Percentiles rank a stretch among this genome's conserved stretches.
Conservation (phyloP, 2,113 vertebrate species). For the Nanger granti region DNA sequence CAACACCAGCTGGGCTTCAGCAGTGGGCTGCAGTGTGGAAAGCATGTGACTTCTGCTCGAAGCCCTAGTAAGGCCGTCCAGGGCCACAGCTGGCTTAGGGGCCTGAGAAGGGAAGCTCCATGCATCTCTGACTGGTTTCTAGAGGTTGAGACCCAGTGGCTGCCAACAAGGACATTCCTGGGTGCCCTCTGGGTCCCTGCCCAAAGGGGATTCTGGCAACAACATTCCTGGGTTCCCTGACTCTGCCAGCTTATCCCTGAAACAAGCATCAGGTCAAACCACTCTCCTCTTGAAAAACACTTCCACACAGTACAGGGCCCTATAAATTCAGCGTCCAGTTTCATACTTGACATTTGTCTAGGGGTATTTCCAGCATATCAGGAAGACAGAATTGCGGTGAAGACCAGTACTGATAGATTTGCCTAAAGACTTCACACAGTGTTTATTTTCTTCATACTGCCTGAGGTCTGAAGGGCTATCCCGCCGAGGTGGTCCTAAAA, state of each 20-base stretch:
- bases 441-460: conserved; percentile 44
- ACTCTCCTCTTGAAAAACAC: conserved; percentile 34
- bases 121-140: not conserved
- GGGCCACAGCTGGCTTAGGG: not conserved
- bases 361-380: conserved; percentile 36
- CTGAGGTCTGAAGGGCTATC: not conserved
- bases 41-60: not conserved
- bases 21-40: not conserved
- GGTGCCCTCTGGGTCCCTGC: not conserved
- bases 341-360: conserved; percentile 39
- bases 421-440: not conserved
- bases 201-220: not conserved
- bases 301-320: not conserved
- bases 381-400: conserved; percentile 29
- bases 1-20: not conserved
- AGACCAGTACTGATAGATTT: not conserved
- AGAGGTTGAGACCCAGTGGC: not conserved
- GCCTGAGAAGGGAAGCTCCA: accelerated
- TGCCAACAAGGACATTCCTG: not conserved
- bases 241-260: conserved; percentile 20
- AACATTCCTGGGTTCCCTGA: conserved; percentile 32
- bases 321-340: conserved; percentile 45
- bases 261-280: conserved; percentile 2
- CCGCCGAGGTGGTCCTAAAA: not conserved
- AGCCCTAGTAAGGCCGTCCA: not conserved